Base-by-base conservation (phyloP, 1,140 invertebrate species). In the Drosophila bocki region DNA sequence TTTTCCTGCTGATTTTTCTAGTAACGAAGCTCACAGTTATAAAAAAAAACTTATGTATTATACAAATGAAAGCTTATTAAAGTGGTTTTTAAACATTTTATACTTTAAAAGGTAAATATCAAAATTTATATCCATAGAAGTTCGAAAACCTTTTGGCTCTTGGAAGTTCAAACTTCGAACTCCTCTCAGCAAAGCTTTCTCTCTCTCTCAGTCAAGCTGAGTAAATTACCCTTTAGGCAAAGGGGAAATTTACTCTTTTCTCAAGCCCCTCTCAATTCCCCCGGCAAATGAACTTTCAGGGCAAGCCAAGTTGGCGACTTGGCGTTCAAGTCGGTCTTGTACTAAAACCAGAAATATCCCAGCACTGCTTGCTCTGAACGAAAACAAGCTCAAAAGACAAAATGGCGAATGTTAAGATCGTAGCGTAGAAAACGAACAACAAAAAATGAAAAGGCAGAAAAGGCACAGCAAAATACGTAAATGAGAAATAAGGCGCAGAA, bases 391-490 rank as follows among this genome's bases (percentile, higher is more conserved):
- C 45, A 7, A 45, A 33, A 32, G 19, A 80, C 83, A 87, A 87
- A 87, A 87, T 87, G 83, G 76, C 84, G 80, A 17, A 42, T 48
- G 68, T 69, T 72, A 67, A 88, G 76, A 87, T 88, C 83, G 53
- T 19, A 64, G 58, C 53, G 57, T 53, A 65, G 60, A 75, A 65
- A 61, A 75, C 44, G 41, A 51, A 50, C 33, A 54, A 39, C 50
- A 15, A 50, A 29, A 45, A 17, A 15, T 26, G 5, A 37, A 7
- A 64, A 58, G 15, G 17, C 54, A 57, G 54, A 26, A 58, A 64
- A 37, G 26, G 33, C 61, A 63, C 50, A 45, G 29, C 62, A 42
- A 45, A 50, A 35, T 60, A 65, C 51, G 54, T 32, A 57, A 78
- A 59, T 47, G 62, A 67, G 48, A 56, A 56, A 59, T 58, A 41